A percentile compares a stretch with the other conserved stretches of the same genome.
These are phyloP conservation scores for Girardia tigrina DNA, from an alignment of 2,888 invertebrate genomes.

Conservation along the genomic window DNA sequence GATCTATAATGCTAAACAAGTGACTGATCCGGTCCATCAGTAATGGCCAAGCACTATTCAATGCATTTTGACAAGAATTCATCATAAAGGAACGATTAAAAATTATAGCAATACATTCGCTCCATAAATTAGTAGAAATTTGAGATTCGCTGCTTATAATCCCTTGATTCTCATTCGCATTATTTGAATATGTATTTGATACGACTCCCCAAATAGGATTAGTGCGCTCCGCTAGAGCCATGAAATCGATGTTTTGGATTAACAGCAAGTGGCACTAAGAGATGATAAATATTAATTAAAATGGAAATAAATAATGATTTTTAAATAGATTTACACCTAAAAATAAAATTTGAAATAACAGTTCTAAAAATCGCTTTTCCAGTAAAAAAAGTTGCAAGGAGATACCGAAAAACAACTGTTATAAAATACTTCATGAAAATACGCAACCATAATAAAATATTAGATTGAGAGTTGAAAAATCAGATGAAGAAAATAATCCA, in stretches of 20 bases:
- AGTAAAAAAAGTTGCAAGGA: too few species aligned
- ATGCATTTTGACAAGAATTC: conserved; percentile 68
- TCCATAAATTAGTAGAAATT: conserved; percentile 41
- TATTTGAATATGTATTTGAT: not conserved
- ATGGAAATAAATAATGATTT: too few species aligned
- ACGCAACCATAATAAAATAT: too few species aligned
- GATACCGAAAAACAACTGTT: too few species aligned
- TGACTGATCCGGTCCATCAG: conserved; percentile 77
- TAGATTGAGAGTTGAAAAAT: too few species aligned
- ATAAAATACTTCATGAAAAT: too few species aligned
- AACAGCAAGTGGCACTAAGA: not conserved
- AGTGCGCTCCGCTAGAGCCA: conserved; percentile 78
- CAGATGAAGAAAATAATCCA: too few species aligned
- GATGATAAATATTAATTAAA: too few species aligned
- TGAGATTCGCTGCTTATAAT: not conserved
- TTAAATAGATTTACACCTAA: too few species aligned
- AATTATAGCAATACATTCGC: conserved; percentile 59
- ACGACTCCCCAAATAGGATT: conserved; percentile 64
- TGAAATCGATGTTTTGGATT: conserved; percentile 62
- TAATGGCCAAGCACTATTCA: conserved; percentile 84
- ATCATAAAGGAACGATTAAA: conserved; percentile 70
- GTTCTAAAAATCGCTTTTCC: too few species aligned
- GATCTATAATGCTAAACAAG: conserved; percentile 80
- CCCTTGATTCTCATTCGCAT: not conserved
- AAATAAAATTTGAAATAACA: too few species aligned